phyloP scores from a whole-genome alignment of 2,888 invertebrate genomes.

The Synanthedon vespiformis region DNA sequence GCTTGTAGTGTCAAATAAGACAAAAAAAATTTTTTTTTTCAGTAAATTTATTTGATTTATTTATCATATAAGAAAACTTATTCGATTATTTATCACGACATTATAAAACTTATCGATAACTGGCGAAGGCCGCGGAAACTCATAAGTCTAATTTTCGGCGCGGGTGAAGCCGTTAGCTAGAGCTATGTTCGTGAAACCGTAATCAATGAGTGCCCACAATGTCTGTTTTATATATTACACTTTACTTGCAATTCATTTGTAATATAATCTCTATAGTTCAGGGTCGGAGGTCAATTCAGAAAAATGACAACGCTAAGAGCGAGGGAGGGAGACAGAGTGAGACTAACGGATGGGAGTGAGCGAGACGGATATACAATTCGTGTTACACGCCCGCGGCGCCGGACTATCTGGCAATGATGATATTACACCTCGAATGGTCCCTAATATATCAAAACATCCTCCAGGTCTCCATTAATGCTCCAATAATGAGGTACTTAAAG shows the following conservation, averaged over 20 bases:
- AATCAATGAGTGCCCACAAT: background rate
- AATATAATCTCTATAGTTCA: conserved; percentile 40
- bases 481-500: conserved; percentile 21
- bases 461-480: conserved; percentile 14
- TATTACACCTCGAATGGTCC: conserved; percentile 37
- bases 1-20: too few species aligned
- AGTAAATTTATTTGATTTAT: too few species aligned
- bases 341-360: conserved; percentile 2
- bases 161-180: background rate
- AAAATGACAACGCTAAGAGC: conserved; percentile 57
- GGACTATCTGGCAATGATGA: conserved; percentile 43
- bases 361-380: conserved; percentile 19
- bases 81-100: too few species aligned
- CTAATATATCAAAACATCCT: conserved; percentile 22
- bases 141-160: conserved; percentile 12
- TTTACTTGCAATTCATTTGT: conserved; percentile 37
- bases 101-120: too few species aligned
- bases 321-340: conserved; percentile 17
- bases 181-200: background rate
- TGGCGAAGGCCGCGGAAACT: too few species aligned
- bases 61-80: too few species aligned
- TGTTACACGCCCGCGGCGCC: conserved; percentile 42
- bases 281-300: conserved; percentile 56
- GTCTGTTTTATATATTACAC: conserved; percentile 11
- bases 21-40: too few species aligned